Evolutionary conservation across 2,797 vertebrate genomes (phyloP), one percentile per base, ranked within the genome.

Genomic region (Sebastes dallii): DNA sequence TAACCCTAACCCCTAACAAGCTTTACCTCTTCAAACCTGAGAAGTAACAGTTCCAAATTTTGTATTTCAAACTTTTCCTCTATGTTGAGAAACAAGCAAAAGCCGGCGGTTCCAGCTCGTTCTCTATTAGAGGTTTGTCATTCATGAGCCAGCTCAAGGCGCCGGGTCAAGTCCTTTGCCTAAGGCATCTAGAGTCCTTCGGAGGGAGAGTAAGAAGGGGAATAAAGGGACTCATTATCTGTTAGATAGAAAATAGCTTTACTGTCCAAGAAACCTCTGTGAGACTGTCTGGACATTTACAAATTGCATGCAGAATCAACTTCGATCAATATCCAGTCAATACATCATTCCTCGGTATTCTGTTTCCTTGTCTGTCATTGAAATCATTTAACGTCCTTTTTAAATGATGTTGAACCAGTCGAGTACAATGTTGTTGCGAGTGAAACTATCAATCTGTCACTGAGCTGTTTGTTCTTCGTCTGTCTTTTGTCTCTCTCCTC

Each of bases 371-470:
- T 77, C 56, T 22, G 75, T 32, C 76, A 61, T 10, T 79, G 30
- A 74, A 68, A 73, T 73, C 22, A 70, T 76, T 74, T 64, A 27
- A 50, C 4, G 39, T 50, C 14, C 67, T 54, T 61, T 65, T 29
- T 77, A 75, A 81, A 67, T 75, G 58, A 77, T 61, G 72, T 25
- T 61, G 71, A 80, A 80, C 52, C 50, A 60, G 64, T 72, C 8
- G 6, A 54, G 52, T 18, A 61, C 70, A 72, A 67, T 30, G 58
- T 66, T 75, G 64, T 29, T 65, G 54, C 4, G 4, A 56, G 52
- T 62, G 36, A 78, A 77, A 62, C 34, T 83, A 78, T 86, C 68
- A 72, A 56, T 82, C 75, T 68, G 82, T 81, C 78, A 73, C 58
- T 14, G 67, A 72, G 67, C 66, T 58, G 64, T 85, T 86, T 88